phyloP scores from a whole-genome alignment of 2,797 vertebrate species.

The Coreius guichenoti region DNA sequence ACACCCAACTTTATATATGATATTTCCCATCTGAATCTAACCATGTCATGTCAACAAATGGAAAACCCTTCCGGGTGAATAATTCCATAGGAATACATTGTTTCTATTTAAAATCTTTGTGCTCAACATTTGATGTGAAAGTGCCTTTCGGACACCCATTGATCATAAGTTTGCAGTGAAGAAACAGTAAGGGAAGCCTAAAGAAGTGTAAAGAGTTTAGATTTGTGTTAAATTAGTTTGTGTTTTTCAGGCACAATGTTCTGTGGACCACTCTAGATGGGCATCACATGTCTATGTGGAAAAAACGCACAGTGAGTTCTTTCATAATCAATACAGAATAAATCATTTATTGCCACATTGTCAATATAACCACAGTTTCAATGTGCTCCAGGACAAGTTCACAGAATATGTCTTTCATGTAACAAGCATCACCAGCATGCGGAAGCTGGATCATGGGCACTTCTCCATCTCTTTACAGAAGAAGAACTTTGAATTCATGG shows the following conservation, averaged over 20 bases:
- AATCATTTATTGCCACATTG: not conserved
- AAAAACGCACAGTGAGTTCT: conserved; percentile 78
- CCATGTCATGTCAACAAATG: no score
- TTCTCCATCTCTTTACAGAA: conserved; percentile 78
- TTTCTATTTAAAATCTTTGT: not conserved
- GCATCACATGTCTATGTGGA: conserved; percentile 79
- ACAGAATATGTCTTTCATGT: conserved; percentile 79
- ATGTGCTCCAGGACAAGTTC: conserved; percentile 72
- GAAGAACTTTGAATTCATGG: conserved; percentile 82
- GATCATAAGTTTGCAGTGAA: not conserved
- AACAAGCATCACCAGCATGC: conserved; percentile 76
- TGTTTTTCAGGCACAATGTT: conserved; percentile 74
- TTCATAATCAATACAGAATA: not conserved
- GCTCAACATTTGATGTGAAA: not conserved
- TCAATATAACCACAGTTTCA: not conserved
- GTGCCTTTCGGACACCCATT: not conserved
- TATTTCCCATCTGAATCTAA: no score
- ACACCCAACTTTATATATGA: no score
- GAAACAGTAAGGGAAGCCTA: no score
- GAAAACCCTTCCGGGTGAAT: no score
- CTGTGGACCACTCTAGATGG: conserved; percentile 78
- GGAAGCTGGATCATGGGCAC: conserved; percentile 68
- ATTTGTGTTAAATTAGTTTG: not conserved
- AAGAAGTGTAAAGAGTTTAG: not conserved
- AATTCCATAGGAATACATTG: not conserved